Base-by-base conservation (phyloP, 2,797 vertebrate genomes). In the Hoplostethus mediterraneus region DNA sequence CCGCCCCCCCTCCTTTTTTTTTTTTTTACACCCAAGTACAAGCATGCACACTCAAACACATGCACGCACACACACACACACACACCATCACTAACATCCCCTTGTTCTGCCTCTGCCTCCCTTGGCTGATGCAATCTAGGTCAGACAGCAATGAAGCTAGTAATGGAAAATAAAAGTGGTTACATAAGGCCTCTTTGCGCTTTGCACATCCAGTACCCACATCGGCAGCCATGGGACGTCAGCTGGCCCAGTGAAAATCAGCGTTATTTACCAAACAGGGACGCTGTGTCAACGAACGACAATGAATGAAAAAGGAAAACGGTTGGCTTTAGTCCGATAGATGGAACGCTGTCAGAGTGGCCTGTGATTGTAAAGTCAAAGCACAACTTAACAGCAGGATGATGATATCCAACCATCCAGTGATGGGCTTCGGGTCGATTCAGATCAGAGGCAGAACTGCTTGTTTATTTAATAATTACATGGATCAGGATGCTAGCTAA, bases 161-260 rank as follows among this genome's bases (percentile, higher is more conserved):
- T 93, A 91, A 92, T 92, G 91, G 87, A 92, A 91, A 93, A 93
- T 93, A 90, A 90, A 92, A 92, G 92, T 77, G 90, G 86, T 95
- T 94, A 90, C 90, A 92, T 94, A 94, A 94, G 87, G 83, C 82
- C 90, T 88, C 86, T 82, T 77, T 79, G 84, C 31, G 73, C 85
- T 77, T 67, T 81, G 88, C 88, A 92, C 90, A 93, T 89, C 88
- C 82, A 81, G 82, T 87, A 79, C 90, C 90, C 87, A 84, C 87
- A 89, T 84, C 79, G 57, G 84, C 80, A 80, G 81, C 82, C 77
- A 84, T 83, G 73, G 75, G 79, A 87, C 71, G 85, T 86, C 87
- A 88, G 85, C 90, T 38, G 87, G 84, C 67, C 84, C 83, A 78
- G 82, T 74, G 78, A 85, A 89, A 85, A 90, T 84, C 84, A 79